These are phyloP conservation scores for Amphipyra tragopoginis DNA, from an alignment of 2,888 invertebrate genomes.

Conservation along the genomic window DNA sequence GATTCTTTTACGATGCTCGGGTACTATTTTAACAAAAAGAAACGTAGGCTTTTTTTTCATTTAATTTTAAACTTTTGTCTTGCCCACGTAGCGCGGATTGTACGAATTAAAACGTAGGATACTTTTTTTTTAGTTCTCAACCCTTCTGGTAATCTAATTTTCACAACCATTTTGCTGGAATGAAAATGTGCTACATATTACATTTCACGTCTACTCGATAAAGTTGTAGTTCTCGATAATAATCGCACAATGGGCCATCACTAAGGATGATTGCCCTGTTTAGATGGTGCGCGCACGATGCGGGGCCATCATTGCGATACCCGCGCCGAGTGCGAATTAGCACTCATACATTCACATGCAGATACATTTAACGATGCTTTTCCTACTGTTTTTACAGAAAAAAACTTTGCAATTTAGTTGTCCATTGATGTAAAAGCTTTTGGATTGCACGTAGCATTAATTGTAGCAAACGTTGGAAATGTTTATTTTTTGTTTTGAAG, in stretches of 20 bases:
- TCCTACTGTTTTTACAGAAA: constrained; percentile 13
- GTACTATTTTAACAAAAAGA: too few relatives aligned
- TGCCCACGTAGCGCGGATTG: too few relatives aligned
- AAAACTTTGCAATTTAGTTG: neutral
- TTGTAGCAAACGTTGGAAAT: neutral
- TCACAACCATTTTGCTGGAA: too few relatives aligned
- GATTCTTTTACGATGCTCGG: too few relatives aligned
- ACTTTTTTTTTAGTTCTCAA: too few relatives aligned
- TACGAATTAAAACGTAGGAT: too few relatives aligned
- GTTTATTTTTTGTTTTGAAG: too few relatives aligned
- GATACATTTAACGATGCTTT: constrained; percentile 24
- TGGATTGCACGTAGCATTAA: neutral
- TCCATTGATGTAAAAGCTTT: constrained; percentile 10
- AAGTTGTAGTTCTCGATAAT: constrained; percentile 20
- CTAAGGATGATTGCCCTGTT: constrained; percentile 51
- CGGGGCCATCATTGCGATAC: constrained; percentile 41
- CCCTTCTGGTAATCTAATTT: too few relatives aligned
- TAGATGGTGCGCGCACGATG: constrained; percentile 46
- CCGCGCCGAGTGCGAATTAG: constrained; percentile 51
- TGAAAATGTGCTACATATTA: neutral
- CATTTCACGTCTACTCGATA: constrained; percentile 9
- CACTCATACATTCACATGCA: constrained; percentile 26
- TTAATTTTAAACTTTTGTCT: too few relatives aligned
- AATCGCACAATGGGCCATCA: constrained; percentile 33
- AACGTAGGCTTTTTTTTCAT: too few relatives aligned